Evolutionary conservation across 2,797 vertebrate species (phyloP), one percentile per base, ranked within the genome.

Genomic region (Serranus cabrilla): DNA sequence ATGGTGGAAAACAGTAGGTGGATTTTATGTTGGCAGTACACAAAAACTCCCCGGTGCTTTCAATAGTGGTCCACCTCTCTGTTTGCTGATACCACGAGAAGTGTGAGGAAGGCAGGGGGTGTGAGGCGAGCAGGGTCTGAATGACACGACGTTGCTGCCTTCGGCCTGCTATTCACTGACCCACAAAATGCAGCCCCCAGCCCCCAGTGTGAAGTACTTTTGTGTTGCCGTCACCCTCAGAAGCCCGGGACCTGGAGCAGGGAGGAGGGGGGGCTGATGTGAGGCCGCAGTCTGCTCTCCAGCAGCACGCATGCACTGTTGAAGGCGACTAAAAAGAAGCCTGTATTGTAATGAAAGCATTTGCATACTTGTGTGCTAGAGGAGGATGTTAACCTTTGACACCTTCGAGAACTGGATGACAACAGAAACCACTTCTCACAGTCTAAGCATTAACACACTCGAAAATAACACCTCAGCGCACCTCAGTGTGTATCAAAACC

Each of bases 141-240:
- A 94, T 94, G 93, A 92, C 93, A 91, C 42, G 84, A 81, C 84
- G 82, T 89, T 89, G 91, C 91, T 87, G 91, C 89, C 75, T 34
- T 84, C 58, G 68, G 89, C 90, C 76, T 55, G 49, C 87, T 92
- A 90, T 81, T 93, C 92, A 79, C 72, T 95, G 95, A 96, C 95
- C 95, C 95, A 89, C 89, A 93, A 93, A 95, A 94, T 91, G 71
- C 90, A 66, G 68, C 72, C 87, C 87, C 88, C 93, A 88, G 87
- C 92, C 93, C 92, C 94, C 90, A 81, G 92, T 76, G 92, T 89
- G 92, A 93, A 93, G 86, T 73, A 91, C 93, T 91, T 95, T 94
- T 93, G 92, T 94, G 87, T 86, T 89, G 90, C 87, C 91, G 85
- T 80, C 89, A 63, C 81, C 80, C 83, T 82, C 80, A 81, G 83